Evolutionary conservation across 2,888 invertebrate genomes (phyloP), one percentile per base, ranked within the genome.

Genomic region (Abrostola triplasia): DNA sequence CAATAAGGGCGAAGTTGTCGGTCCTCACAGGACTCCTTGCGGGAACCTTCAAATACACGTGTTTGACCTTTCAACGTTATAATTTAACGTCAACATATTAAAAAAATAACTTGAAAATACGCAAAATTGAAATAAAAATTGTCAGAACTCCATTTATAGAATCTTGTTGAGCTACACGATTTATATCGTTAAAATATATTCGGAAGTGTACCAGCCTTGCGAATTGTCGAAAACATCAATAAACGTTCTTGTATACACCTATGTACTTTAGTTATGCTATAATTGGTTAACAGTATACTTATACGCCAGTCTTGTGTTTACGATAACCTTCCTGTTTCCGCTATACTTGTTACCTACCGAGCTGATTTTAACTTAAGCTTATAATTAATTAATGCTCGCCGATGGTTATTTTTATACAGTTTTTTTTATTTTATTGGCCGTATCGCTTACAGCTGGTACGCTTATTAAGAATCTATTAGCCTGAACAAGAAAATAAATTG

Each of bases 301-400:
- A 44, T 58, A 51, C 35, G 13, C 24, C 36, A 36, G 10, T 12
- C 37, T 12, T 13, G 6, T 11, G 7, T 58, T 42, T 37, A 36
- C 1, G 41, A 38, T 64, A 36, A 24, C 5, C 50, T 69, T 75
- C 62, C 62, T 69, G 35, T 64, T 64, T 59, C 36, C 40, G 35
- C 52, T 41, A 11, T 13, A 50, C 41, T 7, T 50, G 44, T 24
- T 5, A 9, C 11, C 6, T 38, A n/a, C 6, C 55, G 9, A 38
- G 13, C 12, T 11, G 4, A 38, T 55, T n/a, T 12, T 38, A 41
- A 41, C 13, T 24, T 13, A 53, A 53, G 42, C 4, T 24, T 24
- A 4, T 24, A 24, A 4, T 24, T 1, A 24, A 24, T 24, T 24
- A 1, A 24, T 24, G 24, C 24, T 24, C 24, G 24, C 24, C 4